Percentiles rank a stretch among this genome's conserved stretches.
Conservation (phyloP, 2,888 invertebrate species). For the Thereva unica region DNA sequence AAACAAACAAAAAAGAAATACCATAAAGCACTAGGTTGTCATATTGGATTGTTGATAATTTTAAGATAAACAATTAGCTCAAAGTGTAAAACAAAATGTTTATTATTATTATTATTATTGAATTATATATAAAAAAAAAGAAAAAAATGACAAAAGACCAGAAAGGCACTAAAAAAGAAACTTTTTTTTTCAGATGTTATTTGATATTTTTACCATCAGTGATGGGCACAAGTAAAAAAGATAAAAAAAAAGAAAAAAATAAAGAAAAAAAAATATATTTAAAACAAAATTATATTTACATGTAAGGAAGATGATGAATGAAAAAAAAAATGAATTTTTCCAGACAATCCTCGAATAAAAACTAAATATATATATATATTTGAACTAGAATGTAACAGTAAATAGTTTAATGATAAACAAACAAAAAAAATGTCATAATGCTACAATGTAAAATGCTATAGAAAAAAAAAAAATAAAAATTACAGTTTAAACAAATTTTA, state of each 20-base stretch:
- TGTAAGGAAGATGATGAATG: conserved; percentile 38
- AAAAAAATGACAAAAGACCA: background rate
- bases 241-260: conserved; percentile 45
- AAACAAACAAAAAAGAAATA: background rate
- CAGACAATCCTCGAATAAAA: conserved; percentile 45
- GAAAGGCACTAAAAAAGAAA: conserved; percentile 3
- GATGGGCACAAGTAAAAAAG: conserved; percentile 37
- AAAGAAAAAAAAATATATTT: conserved; percentile 44
- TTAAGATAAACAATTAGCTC: conserved; percentile 17
- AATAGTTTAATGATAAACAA: conserved; percentile 13
- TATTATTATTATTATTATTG: conserved; percentile 15
- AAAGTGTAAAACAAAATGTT: conserved; percentile 26
- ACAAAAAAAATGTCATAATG: conserved; percentile 31
- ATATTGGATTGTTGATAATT: conserved; percentile 26
- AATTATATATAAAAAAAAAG: conserved; percentile 12
- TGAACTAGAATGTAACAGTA: conserved; percentile 25
- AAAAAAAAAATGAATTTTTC: conserved; percentile 44
- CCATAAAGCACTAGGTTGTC: background rate
- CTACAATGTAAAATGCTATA: conserved; percentile 36
- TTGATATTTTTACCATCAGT: conserved; percentile 37
- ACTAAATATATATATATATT: conserved; percentile 20
- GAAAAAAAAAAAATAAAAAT: conserved; percentile 24
- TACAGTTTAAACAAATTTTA: conserved; percentile 21
- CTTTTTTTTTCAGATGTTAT: conserved; percentile 33
- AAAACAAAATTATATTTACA: conserved; percentile 39